Evolutionary conservation across 2,888 invertebrate species (phyloP).

Genomic region (Agrotis exclamationis): DNA sequence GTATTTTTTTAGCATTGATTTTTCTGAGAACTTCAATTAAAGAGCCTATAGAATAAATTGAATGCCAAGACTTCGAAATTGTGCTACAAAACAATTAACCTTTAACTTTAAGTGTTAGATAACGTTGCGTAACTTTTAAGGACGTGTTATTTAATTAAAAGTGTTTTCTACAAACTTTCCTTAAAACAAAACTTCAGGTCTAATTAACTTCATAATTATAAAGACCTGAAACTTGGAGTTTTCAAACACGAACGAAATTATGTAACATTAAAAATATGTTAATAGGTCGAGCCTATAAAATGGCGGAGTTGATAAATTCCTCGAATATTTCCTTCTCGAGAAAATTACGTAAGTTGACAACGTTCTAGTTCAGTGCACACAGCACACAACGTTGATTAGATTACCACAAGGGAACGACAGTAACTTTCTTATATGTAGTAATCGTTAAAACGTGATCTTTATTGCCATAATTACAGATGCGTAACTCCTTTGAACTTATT

Average conservation of each 20-base stretch:
- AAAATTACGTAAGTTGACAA: constrained; percentile 55
- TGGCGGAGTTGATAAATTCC: constrained; percentile 46
- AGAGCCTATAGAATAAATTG: neutral
- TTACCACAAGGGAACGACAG: constrained; percentile 59
- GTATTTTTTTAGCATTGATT: neutral
- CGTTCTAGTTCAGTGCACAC: constrained; percentile 50
- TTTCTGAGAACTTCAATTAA: neutral
- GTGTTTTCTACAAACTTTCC: constrained; percentile 29
- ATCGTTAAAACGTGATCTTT: constrained; percentile 63
- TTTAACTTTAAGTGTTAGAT: constrained; percentile 29
- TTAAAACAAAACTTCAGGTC: constrained; percentile 38
- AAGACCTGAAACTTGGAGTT: constrained; percentile 41
- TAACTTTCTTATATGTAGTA: constrained; percentile 60
- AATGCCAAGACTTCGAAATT: constrained; percentile 6
- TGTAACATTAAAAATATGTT: constrained; percentile 54
- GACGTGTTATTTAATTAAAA: constrained; percentile 53
- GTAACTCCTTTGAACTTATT: constrained; percentile 61
- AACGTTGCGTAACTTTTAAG: constrained; percentile 42
- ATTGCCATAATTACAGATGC: constrained; percentile 58
- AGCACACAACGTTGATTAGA: constrained; percentile 62
- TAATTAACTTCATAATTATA: constrained; percentile 57
- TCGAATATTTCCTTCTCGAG: constrained; percentile 40
- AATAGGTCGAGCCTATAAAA: constrained; percentile 43
- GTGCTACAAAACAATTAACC: constrained; percentile 30
- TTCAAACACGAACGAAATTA: constrained; percentile 40